A percentile compares a stretch with the other conserved stretches of the same genome.
These are phyloP conservation scores for Benitochromis conjunctus DNA, from an alignment of 2,113 vertebrate genomes.

Conservation along the genomic window DNA sequence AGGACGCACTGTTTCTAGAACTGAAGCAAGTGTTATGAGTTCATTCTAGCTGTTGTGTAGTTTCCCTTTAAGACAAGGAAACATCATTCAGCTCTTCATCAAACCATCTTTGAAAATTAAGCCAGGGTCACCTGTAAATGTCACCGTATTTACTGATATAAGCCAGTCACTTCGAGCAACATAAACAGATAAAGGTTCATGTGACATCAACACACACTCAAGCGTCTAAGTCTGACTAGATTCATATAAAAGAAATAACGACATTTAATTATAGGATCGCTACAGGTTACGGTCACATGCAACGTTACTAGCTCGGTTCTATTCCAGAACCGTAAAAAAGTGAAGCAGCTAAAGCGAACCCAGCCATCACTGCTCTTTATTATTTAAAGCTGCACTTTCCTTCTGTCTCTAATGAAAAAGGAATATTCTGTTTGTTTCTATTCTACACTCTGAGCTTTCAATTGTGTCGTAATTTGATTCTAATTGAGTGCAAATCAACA, in stretches of 20 bases:
- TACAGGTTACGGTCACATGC: background rate
- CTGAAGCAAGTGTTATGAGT: background rate
- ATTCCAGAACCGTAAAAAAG: background rate
- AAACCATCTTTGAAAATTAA: background rate
- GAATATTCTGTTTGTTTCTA: background rate
- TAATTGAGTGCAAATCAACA: conserved; percentile 48
- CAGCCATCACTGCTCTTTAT: background rate
- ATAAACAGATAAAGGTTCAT: background rate
- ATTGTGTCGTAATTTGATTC: conserved; percentile 29
- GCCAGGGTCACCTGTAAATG: background rate
- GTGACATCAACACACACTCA: background rate
- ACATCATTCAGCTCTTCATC: background rate
- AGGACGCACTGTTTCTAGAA: background rate
- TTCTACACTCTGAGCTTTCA: background rate
- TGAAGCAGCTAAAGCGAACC: background rate
- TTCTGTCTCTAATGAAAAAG: background rate
- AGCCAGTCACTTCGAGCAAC: background rate
- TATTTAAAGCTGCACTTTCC: background rate
- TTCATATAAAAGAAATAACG: background rate
- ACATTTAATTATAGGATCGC: background rate
- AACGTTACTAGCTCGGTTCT: background rate
- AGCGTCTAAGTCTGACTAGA: background rate
- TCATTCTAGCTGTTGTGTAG: fast-evolving
- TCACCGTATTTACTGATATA: background rate
- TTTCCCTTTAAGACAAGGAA: background rate